A percentile compares a stretch with the other conserved stretches of the same genome.
These are phyloP conservation scores for Stenurella melanura DNA, from an alignment of 2,888 invertebrate species.

Conservation along the genomic window DNA sequence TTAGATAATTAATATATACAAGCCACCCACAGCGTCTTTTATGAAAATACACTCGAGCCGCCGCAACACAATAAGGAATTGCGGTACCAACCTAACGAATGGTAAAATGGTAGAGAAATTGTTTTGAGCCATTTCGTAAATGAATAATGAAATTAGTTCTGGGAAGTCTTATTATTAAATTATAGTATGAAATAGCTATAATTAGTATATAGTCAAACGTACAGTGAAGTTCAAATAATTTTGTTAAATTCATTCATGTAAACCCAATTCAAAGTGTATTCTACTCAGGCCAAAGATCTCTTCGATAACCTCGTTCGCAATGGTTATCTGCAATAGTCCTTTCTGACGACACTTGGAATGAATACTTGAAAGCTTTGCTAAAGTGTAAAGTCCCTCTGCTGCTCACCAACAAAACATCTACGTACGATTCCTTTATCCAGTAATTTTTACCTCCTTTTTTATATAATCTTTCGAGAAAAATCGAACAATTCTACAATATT, in stretches of 20 bases:
- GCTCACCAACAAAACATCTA: too few relatives aligned
- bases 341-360: too few relatives aligned
- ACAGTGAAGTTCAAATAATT: not conserved
- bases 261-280: not conserved
- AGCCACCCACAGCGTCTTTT: conserved; percentile 28
- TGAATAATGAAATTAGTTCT: not conserved
- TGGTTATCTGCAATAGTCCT: too few relatives aligned
- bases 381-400: too few relatives aligned
- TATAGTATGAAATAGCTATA: not conserved
- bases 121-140: not conserved
- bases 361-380: too few relatives aligned
- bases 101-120: not conserved
- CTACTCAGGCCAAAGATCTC: too few relatives aligned
- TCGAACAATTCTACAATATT: too few relatives aligned
- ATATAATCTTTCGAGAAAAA: too few relatives aligned
- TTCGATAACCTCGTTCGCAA: too few relatives aligned
- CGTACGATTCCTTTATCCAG: too few relatives aligned
- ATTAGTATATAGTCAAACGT: not conserved
- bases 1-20: conserved; percentile 24
- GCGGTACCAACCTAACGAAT: not conserved
- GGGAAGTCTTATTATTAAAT: not conserved
- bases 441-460: too few relatives aligned
- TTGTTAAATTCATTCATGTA: not conserved
- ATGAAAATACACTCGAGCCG: conserved; percentile 5
- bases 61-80: not conserved